These are phyloP conservation scores for Sebastiscus tertius DNA, from an alignment of 2,797 vertebrate genomes.

Conservation along the genomic window DNA sequence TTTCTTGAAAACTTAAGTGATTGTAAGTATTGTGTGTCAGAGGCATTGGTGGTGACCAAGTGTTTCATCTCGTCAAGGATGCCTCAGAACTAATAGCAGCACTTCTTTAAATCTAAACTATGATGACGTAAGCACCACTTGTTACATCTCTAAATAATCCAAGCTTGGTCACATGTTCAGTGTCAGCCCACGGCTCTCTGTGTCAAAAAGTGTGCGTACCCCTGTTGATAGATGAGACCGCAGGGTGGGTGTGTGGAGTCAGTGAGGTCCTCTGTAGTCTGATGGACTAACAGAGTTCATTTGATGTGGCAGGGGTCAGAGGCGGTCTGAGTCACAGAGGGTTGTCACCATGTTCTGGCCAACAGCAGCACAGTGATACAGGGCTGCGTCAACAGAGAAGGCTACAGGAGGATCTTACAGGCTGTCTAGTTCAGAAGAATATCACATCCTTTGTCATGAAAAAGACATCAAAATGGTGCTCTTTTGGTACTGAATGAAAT, in stretches of 20 bases:
- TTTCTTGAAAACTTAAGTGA: neutral
- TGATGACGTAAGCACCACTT: neutral
- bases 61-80: neutral
- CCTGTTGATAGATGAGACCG: conserved; percentile 8
- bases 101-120: neutral
- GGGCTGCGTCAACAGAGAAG: neutral
- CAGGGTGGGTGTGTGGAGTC: conserved; percentile 8
- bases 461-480: neutral
- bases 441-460: neutral
- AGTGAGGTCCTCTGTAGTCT: neutral
- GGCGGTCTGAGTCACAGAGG: conserved; percentile 33
- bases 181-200: neutral
- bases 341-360: conserved; percentile 9
- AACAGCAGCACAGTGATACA: neutral
- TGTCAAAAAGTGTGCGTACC: conserved; percentile 11
- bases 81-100: neutral
- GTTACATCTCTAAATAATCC: neutral
- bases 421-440: neutral
- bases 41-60: neutral
- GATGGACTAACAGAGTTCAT: conserved; percentile 25
- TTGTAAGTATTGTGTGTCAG: neutral
- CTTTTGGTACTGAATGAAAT: neutral
- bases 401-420: neutral
- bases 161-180: neutral
- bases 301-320: conserved; percentile 39